Evolutionary conservation across 2,888 invertebrate species (phyloP).

Genomic region (Rhagonycha fulva): DNA sequence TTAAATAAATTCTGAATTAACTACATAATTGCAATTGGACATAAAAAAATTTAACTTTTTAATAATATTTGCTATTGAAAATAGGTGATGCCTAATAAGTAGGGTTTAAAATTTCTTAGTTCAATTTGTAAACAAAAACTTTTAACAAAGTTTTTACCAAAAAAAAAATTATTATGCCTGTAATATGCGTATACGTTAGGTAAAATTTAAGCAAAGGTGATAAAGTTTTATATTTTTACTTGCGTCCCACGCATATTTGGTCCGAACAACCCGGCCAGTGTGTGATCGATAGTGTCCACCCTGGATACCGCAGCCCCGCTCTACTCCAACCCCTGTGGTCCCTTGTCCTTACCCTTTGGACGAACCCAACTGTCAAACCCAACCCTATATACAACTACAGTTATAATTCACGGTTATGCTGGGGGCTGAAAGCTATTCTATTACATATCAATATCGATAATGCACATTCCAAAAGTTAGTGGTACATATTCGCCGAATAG

Average conservation of each 20-base stretch:
- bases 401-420: constrained; percentile 36
- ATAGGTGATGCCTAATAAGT: neutral
- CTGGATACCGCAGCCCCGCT: constrained; percentile 46
- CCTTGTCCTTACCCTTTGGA: constrained; percentile 28
- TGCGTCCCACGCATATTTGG: constrained; percentile 43
- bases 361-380: constrained; percentile 39
- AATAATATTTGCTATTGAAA: neutral
- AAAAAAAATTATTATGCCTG: neutral
- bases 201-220: constrained; percentile 27
- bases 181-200: neutral
- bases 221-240: constrained; percentile 36
- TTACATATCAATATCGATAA: constrained; percentile 28
- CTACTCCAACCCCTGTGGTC: constrained; percentile 20
- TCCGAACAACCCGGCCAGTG: constrained; percentile 45
- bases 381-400: constrained; percentile 36
- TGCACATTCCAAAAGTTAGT: constrained; percentile 27
- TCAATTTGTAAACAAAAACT: neutral
- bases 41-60: neutral
- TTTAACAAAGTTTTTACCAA: neutral
- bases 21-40: neutral
- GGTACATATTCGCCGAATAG: constrained; percentile 18
- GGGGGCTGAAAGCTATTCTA: constrained; percentile 27
- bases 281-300: constrained; percentile 55
- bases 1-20: neutral
- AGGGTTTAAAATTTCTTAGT: neutral